A percentile compares a stretch with the other conserved stretches of the same genome.
phyloP scores from a whole-genome alignment of 2,888 invertebrate genomes.

The Limnephilus lunatus region DNA sequence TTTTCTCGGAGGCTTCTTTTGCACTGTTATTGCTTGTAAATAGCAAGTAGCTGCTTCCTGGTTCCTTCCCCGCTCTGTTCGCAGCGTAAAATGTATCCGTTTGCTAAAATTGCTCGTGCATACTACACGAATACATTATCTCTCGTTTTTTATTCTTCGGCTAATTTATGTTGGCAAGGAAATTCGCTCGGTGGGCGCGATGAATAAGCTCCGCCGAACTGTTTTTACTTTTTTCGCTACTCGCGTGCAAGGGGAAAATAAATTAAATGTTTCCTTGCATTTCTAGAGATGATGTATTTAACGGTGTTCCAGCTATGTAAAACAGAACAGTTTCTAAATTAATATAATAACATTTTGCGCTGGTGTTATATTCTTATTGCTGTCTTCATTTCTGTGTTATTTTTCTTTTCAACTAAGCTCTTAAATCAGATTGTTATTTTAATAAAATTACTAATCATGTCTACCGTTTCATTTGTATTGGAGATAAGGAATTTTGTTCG shows the following conservation, averaged over 20 bases:
- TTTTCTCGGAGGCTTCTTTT: background rate
- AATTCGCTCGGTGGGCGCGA: constrained; percentile 48
- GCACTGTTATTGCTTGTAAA: constrained; percentile 56
- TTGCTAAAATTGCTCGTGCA: constrained; percentile 61
- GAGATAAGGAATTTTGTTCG: too few relatives aligned
- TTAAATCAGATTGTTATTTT: background rate
- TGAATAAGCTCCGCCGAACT: constrained; percentile 38
- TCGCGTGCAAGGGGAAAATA: constrained; percentile 47
- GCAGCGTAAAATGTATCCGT: constrained; percentile 59
- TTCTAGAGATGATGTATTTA: constrained; percentile 22
- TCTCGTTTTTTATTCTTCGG: constrained; percentile 58
- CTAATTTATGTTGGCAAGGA: constrained; percentile 60
- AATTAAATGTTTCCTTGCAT: constrained; percentile 30
- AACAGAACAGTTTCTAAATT: background rate
- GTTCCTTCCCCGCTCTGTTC: constrained; percentile 44
- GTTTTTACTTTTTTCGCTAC: constrained; percentile 37
- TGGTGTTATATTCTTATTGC: background rate
- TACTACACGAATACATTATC: constrained; percentile 58
- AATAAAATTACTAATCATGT: background rate
- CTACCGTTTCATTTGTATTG: too few relatives aligned
- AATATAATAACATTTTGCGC: background rate
- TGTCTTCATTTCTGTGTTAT: background rate
- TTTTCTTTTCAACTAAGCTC: background rate
- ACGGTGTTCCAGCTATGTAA: background rate
- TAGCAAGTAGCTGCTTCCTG: constrained; percentile 44